Percentiles rank a stretch among this genome's conserved stretches.
These are phyloP conservation scores for Drosophila jambulina DNA, from an alignment of 1,140 invertebrate species.

Conservation along the genomic window DNA sequence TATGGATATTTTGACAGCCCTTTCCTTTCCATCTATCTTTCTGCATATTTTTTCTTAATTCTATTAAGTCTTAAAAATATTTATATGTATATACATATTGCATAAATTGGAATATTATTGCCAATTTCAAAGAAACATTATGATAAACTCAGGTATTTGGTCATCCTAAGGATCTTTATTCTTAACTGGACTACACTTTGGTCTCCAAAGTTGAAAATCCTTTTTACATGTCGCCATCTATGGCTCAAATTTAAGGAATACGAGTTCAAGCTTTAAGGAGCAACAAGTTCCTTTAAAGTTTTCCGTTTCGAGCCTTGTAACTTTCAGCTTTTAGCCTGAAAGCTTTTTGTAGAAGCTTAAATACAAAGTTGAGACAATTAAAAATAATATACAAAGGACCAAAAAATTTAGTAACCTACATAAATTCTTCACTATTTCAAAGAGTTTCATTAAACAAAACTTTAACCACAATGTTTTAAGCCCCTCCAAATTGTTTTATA, in stretches of 20 bases:
- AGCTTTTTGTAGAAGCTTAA: background rate
- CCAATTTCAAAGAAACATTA: background rate
- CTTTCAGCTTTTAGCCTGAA: background rate
- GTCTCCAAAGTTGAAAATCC: background rate
- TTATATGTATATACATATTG: background rate
- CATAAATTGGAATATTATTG: background rate
- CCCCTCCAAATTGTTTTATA: background rate
- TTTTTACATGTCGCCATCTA: constrained; percentile 10
- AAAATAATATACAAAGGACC: background rate
- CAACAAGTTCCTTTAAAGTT: background rate
- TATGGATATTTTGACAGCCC: background rate
- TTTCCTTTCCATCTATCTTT: too few relatives aligned
- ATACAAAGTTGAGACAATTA: background rate
- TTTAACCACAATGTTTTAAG: background rate
- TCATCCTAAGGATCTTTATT: background rate
- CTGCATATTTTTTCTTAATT: background rate
- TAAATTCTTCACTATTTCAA: background rate
- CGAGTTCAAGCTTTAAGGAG: background rate
- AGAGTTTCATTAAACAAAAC: background rate
- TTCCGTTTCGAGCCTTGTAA: background rate
- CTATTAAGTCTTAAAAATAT: background rate
- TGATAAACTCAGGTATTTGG: background rate
- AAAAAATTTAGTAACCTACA: background rate
- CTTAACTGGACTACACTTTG: background rate
- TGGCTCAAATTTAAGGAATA: background rate